A percentile compares a stretch with the other conserved stretches of the same genome.
Evolutionary conservation across 1,140 invertebrate species (phyloP).

Genomic region (Drosophila micromelanica): DNA sequence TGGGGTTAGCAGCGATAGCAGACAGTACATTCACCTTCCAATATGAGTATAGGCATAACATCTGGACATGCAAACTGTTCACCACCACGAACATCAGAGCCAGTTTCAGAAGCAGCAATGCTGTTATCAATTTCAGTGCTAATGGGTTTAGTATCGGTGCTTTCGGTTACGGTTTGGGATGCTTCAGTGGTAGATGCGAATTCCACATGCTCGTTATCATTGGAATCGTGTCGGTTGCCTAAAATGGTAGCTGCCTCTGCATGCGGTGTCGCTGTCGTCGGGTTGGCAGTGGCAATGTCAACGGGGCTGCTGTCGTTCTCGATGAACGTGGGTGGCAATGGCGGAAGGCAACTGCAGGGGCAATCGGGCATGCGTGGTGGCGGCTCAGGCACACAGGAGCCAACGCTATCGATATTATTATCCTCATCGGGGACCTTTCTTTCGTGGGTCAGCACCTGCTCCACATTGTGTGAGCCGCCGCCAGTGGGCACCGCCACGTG

Average conservation of each 20-base stretch:
- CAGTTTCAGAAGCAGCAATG: constrained; percentile 24
- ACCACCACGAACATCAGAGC: constrained; percentile 35
- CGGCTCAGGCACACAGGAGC: constrained; percentile 75
- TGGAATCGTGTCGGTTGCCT: constrained; percentile 23
- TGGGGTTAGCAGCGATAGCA: constrained; percentile 55
- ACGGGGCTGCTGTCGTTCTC: constrained; percentile 22
- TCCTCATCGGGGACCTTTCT: constrained; percentile 14
- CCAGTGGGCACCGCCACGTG: constrained; percentile 80
- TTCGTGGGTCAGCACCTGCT: constrained; percentile 74
- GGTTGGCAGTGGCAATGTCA: constrained; percentile 47
- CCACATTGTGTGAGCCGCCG: constrained; percentile 55
- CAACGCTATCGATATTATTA: constrained; percentile 15
- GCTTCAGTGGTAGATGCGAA: not conserved
- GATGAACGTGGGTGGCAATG: constrained; percentile 6
- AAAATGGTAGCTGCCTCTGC: constrained; percentile 42
- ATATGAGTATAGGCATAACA: constrained; percentile 84
- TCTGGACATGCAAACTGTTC: constrained; percentile 80
- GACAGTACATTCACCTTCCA: constrained; percentile 83
- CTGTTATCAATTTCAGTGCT: constrained; percentile 25
- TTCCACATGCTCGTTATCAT: constrained; percentile 16
- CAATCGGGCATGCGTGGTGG: constrained; percentile 82
- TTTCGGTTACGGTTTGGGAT: constrained; percentile 21
- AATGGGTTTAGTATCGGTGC: constrained; percentile 34
- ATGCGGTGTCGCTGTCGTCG: constrained; percentile 30
- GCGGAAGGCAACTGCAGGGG: constrained; percentile 68